A percentile compares a stretch with the other conserved stretches of the same genome.
Evolutionary conservation across 2,888 invertebrate species (phyloP).

Genomic region (Geophilus truncorum): DNA sequence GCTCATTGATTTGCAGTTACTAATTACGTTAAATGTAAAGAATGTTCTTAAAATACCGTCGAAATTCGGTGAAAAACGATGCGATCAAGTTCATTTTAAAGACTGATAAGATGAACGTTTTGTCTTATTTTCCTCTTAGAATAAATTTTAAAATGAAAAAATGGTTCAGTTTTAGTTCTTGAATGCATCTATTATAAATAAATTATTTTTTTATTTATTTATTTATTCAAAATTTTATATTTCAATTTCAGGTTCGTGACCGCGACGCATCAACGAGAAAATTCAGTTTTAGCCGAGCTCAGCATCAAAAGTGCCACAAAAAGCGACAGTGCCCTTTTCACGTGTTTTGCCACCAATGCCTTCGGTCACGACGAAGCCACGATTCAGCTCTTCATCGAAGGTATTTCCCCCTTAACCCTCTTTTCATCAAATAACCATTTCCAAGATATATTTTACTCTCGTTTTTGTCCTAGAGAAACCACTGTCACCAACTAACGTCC

Average conservation of each 20-base stretch:
- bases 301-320: slow-evolving; percentile 41
- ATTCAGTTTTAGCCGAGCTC: slow-evolving; percentile 34
- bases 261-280: slow-evolving; percentile 33
- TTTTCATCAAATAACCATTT: background rate
- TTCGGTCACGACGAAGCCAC: slow-evolving; percentile 52
- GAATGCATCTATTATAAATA: no score
- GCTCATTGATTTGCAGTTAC: no score
- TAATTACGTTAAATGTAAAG: no score
- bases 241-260: slow-evolving; percentile 32
- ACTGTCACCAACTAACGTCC: slow-evolving; percentile 49
- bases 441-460: background rate
- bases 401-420: slow-evolving; percentile 42
- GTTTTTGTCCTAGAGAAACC: slow-evolving; percentile 48
- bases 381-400: slow-evolving; percentile 52
- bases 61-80: no score
- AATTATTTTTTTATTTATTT: no score
- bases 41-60: no score
- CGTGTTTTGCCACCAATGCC: slow-evolving; percentile 52
- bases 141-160: no score
- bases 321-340: slow-evolving; percentile 57
- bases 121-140: no score
- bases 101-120: no score
- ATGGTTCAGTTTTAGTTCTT: no score
- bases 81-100: no score
- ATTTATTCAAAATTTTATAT: no score